Percentiles rank a stretch among this genome's conserved stretches.
Conservation (phyloP, 2,797 vertebrate species). For the Danio albolineatus region DNA sequence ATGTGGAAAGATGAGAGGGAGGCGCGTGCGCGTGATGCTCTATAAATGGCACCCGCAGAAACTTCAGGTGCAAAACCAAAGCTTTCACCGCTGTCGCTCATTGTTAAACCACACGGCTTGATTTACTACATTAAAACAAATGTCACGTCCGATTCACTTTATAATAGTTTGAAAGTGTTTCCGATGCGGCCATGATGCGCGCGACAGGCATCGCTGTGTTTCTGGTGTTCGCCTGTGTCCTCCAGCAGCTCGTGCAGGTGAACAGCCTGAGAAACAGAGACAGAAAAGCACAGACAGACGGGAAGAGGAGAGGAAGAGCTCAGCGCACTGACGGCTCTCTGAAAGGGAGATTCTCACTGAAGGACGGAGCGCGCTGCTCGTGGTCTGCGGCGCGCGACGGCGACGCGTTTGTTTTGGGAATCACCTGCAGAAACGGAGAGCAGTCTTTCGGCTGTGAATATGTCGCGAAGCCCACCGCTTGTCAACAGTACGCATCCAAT, state of each 20-base stretch:
- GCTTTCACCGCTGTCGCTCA: background rate
- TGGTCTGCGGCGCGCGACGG: slow-evolving; percentile 75
- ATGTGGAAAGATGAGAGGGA: slow-evolving; percentile 1
- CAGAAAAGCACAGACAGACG: slow-evolving; percentile 59
- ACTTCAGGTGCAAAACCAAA: slow-evolving; percentile 48
- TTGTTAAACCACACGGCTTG: background rate
- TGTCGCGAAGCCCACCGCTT: slow-evolving; percentile 77
- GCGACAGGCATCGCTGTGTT: slow-evolving; percentile 72
- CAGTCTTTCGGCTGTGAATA: slow-evolving; percentile 81
- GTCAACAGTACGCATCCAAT: slow-evolving; percentile 74
- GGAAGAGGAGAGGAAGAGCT: slow-evolving; percentile 53
- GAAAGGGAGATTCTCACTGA: slow-evolving; percentile 79
- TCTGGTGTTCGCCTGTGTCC: slow-evolving; percentile 75
- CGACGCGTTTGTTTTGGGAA: slow-evolving; percentile 63
- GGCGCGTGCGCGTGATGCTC: slow-evolving; percentile 29
- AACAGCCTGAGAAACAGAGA: slow-evolving; percentile 70
- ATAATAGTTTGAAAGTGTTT: slow-evolving; percentile 48
- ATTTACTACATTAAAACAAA: background rate
- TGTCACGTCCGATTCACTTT: slow-evolving; percentile 33
- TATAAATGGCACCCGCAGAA: slow-evolving; percentile 57
- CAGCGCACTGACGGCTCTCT: slow-evolving; percentile 51
- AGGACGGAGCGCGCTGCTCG: slow-evolving; percentile 81
- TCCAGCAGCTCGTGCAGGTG: slow-evolving; percentile 71
- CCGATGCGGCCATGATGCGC: slow-evolving; percentile 67
- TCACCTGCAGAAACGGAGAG: slow-evolving; percentile 76